phyloP scores from a whole-genome alignment of 2,113 vertebrate species.

The Thamnophis sirtalis region DNA sequence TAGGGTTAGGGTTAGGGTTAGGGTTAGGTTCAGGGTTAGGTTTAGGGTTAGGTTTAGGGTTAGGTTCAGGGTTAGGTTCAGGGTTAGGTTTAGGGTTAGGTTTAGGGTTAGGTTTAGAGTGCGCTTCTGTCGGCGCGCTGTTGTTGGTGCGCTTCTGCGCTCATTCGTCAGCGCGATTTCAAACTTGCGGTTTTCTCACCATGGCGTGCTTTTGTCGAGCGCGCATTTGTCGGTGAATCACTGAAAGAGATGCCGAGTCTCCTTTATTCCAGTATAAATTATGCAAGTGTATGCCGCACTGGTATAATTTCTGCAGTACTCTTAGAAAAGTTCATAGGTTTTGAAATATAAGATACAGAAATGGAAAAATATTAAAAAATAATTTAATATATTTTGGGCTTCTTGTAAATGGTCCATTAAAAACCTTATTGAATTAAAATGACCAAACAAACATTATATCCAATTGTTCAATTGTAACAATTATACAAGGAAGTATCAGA shows the following conservation, averaged over 20 bases:
- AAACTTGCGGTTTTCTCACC: too few relatives aligned
- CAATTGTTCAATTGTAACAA: not conserved
- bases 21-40: too few relatives aligned
- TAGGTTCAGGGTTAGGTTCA: too few relatives aligned
- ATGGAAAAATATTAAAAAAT: not conserved
- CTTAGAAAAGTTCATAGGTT: not conserved
- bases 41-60: too few relatives aligned
- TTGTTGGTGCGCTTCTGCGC: too few relatives aligned
- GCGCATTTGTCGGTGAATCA: too few relatives aligned
- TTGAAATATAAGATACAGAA: not conserved
- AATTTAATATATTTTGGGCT: not conserved
- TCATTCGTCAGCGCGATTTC: too few relatives aligned
- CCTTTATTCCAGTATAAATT: not conserved
- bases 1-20: too few relatives aligned
- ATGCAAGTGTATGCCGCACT: not conserved
- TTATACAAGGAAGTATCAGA: not conserved
- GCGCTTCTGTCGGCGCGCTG: too few relatives aligned
- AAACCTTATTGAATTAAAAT: not conserved
- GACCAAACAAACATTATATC: not conserved
- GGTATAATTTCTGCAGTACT: not conserved
- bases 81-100: too few relatives aligned
- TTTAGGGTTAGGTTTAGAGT: too few relatives aligned
- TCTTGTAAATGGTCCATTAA: not conserved
- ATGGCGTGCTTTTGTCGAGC: too few relatives aligned
- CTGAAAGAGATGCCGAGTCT: not conserved